phyloP scores from a whole-genome alignment of 2,888 invertebrate species.

The Drosophila ustulata region DNA sequence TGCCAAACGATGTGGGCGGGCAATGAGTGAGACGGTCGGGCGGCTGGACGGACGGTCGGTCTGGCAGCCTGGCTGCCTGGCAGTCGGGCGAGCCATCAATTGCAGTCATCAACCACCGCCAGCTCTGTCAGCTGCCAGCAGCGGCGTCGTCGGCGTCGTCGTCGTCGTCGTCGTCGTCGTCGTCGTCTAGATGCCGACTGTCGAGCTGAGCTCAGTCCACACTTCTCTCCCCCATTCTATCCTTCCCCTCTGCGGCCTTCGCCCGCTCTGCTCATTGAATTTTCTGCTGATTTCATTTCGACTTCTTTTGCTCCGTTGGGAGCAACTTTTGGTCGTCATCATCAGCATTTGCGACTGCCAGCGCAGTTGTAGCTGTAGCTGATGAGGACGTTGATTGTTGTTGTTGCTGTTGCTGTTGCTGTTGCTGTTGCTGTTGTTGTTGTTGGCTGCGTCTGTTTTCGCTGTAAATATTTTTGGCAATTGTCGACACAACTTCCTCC shows the following conservation, averaged over 20 bases:
- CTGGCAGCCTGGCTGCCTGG: conserved; percentile 5
- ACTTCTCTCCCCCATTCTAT: not conserved
- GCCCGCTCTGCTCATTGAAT: conserved; percentile 76
- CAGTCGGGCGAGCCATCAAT: conserved; percentile 65
- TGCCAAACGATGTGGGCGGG: conserved; percentile 68
- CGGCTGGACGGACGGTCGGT: conserved; percentile 1
- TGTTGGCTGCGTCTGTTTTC: conserved; percentile 68
- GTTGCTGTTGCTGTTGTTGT: conserved; percentile 35
- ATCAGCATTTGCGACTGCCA: conserved; percentile 44
- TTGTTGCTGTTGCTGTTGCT: conserved; percentile 26
- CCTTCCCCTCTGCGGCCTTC: not conserved
- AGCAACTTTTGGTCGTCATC: conserved; percentile 66
- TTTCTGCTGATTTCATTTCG: conserved; percentile 84
- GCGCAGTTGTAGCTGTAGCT: conserved; percentile 33
- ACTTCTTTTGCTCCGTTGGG: conserved; percentile 83
- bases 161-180: conserved; percentile 5
- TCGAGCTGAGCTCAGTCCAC: conserved; percentile 9
- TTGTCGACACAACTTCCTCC: conserved; percentile 55
- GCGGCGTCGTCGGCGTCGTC: conserved; percentile 29
- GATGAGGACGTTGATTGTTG: conserved; percentile 57
- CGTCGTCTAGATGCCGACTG: conserved; percentile 47
- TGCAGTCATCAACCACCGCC: conserved; percentile 78
- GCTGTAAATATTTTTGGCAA: conserved; percentile 80
- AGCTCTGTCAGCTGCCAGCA: conserved; percentile 62
- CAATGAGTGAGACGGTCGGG: conserved; percentile 1